Evolutionary conservation across 2,797 vertebrate species (phyloP), one percentile per base, ranked within the genome.

Genomic region (Aldrovandia affinis): DNA sequence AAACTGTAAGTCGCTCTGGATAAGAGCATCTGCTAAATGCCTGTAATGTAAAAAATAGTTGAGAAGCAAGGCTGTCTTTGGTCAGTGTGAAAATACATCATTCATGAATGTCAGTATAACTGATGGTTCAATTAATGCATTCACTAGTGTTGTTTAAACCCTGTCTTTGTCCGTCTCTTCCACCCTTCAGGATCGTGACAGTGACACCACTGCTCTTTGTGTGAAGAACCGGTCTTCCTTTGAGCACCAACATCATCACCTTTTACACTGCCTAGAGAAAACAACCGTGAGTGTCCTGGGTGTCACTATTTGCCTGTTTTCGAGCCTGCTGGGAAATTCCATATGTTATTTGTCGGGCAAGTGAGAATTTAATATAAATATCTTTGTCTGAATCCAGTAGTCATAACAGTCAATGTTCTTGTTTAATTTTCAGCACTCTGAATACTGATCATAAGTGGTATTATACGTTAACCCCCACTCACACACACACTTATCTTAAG

Each of bases 261-360:
- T 96, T 83, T 87, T 96, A 70, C 95, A 95, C 22, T 96, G 95
- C 90, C 90, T 96, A 84, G 95, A 96, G 88, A 96, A 95, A 89
- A 96, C 95, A 1, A 96, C 95, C 83, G 95, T 96, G 85, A 94
- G 93, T 80, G 70, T 75, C 15, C 54, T 0, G 22, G 54, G 68
- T 18, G 9, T 44, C 3, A 2, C 8, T 55, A 0, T 33, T 33
- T 25, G 4, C 73, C 39, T 78, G 14, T 47, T 54, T 8, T 28
- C 18, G 28, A 22, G 39, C 7, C 22, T 25, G 28, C 77, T 77
- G 70, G 70, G 73, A 44, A 83, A n/a, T 25, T 52, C n/a, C 59
- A 20, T 39, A 3, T n/a, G 55, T 57, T 52, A 39, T n/a, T 65
- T 8, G 2, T 30, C n/a, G n/a, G n/a, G n/a, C n/a, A n/a, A n/a